Conservation (phyloP, 2,113 vertebrate genomes). For the Phyllopteryx taeniolatus region DNA sequence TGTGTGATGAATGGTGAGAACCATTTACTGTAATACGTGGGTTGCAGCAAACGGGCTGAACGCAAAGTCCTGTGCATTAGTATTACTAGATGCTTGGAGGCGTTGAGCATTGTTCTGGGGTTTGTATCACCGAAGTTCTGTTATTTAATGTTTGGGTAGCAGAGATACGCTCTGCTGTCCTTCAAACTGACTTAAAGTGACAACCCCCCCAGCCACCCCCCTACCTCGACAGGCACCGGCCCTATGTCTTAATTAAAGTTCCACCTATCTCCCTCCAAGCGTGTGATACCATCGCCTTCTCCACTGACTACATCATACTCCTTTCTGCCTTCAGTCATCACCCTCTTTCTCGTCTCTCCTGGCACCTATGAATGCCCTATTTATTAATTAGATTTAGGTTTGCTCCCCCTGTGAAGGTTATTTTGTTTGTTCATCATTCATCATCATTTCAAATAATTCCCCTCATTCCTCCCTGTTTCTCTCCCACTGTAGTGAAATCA, state of each 20-base stretch:
- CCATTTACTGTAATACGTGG: conserved; percentile 43
- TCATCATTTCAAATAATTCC: not conserved
- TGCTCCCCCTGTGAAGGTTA: conserved; percentile 20
- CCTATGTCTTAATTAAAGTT: conserved; percentile 57
- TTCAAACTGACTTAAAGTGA: conserved; percentile 41
- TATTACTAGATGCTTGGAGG: conserved; percentile 53
- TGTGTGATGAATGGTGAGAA: conserved; percentile 38
- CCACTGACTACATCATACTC: conserved; percentile 41
- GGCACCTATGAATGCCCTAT: conserved; percentile 45
- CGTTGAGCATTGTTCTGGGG: conserved; percentile 47
- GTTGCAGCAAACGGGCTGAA: conserved; percentile 51
- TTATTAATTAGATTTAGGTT: conserved; percentile 25
- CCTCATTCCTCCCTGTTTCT: conserved; percentile 6
- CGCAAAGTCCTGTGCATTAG: conserved; percentile 45
- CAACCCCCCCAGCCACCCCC: not conserved
- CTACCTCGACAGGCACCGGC: not conserved
- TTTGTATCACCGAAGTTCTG: conserved; percentile 51
- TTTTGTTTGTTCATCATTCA: conserved; percentile 36
- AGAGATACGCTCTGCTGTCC: conserved; percentile 37
- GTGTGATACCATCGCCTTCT: conserved; percentile 58
- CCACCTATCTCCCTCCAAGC: conserved; percentile 51
- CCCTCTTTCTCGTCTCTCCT: conserved; percentile 13
- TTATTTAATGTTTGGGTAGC: conserved; percentile 61
- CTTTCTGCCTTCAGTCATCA: conserved; percentile 32
- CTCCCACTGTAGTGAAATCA: conserved; percentile 83